Evolutionary conservation across 1,140 invertebrate genomes (phyloP).

Genomic region (Bombus breviceps): DNA sequence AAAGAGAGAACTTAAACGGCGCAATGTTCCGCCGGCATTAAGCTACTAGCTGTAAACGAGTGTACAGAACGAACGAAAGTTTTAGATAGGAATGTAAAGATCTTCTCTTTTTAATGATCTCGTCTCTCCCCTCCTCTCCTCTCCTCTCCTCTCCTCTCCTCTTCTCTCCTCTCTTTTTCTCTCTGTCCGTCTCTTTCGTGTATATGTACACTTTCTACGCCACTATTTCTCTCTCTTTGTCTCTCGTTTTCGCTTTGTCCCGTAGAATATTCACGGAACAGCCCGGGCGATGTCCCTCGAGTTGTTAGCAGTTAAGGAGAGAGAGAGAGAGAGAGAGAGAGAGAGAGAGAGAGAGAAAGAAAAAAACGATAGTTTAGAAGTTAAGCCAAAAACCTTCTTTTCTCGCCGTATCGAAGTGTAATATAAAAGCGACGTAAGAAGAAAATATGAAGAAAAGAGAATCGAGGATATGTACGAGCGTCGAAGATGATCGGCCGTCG

Average conservation of each 20-base stretch:
- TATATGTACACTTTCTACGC: not conserved
- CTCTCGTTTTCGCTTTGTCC: slow-evolving; percentile 6
- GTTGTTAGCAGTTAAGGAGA: slow-evolving; percentile 66
- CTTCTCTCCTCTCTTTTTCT: slow-evolving; percentile 1
- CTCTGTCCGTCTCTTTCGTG: slow-evolving; percentile 2
- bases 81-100: slow-evolving; percentile 31
- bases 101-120: slow-evolving; percentile 26
- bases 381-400: slow-evolving; percentile 37
- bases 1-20: slow-evolving; percentile 30
- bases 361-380: slow-evolving; percentile 53
- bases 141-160: not conserved
- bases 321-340: not conserved
- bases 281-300: slow-evolving; percentile 63
- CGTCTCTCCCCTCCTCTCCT: not conserved
- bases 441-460: not conserved
- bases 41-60: slow-evolving; percentile 2
- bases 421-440: not conserved
- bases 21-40: slow-evolving; percentile 1
- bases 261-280: slow-evolving; percentile 60
- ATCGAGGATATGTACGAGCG: not conserved
- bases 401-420: slow-evolving; percentile 49
- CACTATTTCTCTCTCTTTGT: not conserved
- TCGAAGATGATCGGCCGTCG: not conserved
- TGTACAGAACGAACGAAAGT: slow-evolving; percentile 27
- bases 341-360: not conserved